Evolutionary conservation across 1,140 invertebrate species (phyloP).

Genomic region (Diploscapter pachys): DNA sequence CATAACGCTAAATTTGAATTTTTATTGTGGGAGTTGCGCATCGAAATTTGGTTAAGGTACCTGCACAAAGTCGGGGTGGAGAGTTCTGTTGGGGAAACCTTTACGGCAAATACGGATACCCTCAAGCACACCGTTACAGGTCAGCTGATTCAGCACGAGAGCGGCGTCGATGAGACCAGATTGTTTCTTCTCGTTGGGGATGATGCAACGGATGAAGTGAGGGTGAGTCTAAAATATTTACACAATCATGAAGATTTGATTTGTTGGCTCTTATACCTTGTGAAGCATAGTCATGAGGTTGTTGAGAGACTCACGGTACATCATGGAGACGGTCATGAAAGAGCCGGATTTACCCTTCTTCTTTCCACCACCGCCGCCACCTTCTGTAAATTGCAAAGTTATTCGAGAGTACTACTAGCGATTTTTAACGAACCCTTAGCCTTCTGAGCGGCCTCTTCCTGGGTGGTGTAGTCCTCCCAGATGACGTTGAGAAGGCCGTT

Average conservation of each 20-base stretch:
- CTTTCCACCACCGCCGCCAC: conserved; percentile 51
- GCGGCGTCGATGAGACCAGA: conserved; percentile 65
- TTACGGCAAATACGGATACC: conserved; percentile 99
- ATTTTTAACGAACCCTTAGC: conserved; percentile 43
- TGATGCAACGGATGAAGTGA: conserved; percentile 99
- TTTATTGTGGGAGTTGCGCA: neutral
- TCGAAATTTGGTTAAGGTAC: conserved; percentile 65
- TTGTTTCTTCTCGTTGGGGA: conserved; percentile 96
- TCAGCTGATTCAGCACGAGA: conserved; percentile 71
- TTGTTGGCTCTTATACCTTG: no score
- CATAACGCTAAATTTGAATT: no score
- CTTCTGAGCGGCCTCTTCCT: conserved; percentile 56
- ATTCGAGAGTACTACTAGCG: neutral
- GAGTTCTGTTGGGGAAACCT: conserved; percentile 78
- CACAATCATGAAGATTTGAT: no score
- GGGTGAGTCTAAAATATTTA: conserved; percentile 90
- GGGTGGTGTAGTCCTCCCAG: conserved; percentile 57
- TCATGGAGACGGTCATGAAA: conserved; percentile 59
- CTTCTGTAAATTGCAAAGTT: conserved; percentile 28
- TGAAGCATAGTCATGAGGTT: conserved; percentile 57
- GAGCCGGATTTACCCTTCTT: conserved; percentile 58
- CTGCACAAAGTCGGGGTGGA: conserved; percentile 78
- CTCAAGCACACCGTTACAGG: conserved; percentile 99
- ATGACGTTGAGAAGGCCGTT: conserved; percentile 50
- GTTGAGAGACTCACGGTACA: conserved; percentile 56